A percentile compares a stretch with the other conserved stretches of the same genome.
Evolutionary conservation across 2,113 vertebrate species (phyloP).

Genomic region (Ophthalmolycus amberensis): DNA sequence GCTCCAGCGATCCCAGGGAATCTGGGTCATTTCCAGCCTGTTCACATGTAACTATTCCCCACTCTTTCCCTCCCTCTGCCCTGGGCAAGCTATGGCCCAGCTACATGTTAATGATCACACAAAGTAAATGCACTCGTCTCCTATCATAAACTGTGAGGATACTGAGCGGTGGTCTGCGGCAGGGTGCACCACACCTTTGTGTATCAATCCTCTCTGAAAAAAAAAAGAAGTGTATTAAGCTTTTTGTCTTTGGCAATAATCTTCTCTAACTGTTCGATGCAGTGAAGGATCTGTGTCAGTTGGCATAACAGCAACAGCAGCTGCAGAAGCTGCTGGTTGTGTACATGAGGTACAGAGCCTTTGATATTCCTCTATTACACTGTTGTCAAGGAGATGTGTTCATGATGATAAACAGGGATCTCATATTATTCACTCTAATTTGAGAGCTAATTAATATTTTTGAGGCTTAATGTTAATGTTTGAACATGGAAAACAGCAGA

Average conservation of each 20-base stretch:
- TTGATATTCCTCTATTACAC: not conserved
- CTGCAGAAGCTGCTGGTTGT: conserved; percentile 13
- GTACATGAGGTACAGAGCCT: conserved; percentile 9
- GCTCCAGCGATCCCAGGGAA: conserved; percentile 82
- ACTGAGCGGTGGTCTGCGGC: conserved; percentile 16
- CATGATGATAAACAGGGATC: not conserved
- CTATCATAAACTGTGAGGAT: conserved; percentile 31
- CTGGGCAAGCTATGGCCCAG: conserved; percentile 70
- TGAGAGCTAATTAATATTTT: not conserved
- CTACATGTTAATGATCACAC: conserved; percentile 77
- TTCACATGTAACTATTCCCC: conserved; percentile 75
- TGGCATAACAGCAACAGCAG: not conserved
- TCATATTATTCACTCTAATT: not conserved
- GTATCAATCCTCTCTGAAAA: not conserved
- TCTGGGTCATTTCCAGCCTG: conserved; percentile 85
- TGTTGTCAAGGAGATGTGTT: not conserved
- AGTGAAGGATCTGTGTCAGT: conserved; percentile 18
- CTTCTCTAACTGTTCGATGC: not conserved
- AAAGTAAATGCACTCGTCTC: conserved; percentile 59
- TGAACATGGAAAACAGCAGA: not conserved
- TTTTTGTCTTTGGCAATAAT: not conserved
- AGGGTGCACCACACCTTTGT: conserved; percentile 17
- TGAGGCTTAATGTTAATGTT: not conserved
- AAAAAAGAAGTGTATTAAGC: not conserved
- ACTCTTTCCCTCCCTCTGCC: conserved; percentile 72